Percentiles rank a stretch among this genome's conserved stretches.
Conservation (phyloP, 2,113 vertebrate species). For the Brachyhypopomus gauderio region DNA sequence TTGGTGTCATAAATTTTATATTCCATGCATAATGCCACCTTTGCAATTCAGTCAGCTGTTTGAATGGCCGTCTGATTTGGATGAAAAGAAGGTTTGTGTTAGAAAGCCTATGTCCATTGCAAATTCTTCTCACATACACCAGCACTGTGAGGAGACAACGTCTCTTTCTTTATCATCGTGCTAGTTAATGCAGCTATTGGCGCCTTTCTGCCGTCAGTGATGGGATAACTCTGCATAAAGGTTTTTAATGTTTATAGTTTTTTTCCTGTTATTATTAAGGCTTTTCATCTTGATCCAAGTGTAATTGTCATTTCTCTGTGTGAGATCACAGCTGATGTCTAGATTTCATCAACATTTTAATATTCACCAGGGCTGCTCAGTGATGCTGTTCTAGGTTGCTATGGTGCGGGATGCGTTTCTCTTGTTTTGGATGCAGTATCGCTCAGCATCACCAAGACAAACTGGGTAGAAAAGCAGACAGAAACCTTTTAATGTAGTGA, state of each 20-base stretch:
- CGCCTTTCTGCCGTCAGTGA: background rate
- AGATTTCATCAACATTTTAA: conserved; percentile 50
- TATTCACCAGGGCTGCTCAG: conserved; percentile 58
- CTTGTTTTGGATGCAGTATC: conserved; percentile 41
- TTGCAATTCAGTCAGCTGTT: conserved; percentile 73
- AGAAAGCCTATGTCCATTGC: conserved; percentile 62
- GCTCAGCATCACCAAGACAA: conserved; percentile 54
- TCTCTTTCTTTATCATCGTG: conserved; percentile 48
- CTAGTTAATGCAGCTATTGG: conserved; percentile 32
- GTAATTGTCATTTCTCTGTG: background rate
- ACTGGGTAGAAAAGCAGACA: conserved; percentile 11
- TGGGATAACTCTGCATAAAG: background rate
- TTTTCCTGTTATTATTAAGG: too few species aligned
- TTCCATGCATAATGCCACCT: conserved; percentile 22
- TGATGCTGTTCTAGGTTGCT: conserved; percentile 71
- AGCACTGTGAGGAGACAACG: conserved; percentile 44
- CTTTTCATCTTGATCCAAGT: background rate
- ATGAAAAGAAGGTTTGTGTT: conserved; percentile 69
- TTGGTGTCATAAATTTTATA: background rate
- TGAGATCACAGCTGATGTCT: background rate
- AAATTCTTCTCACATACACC: conserved; percentile 66
- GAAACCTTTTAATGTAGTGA: conserved; percentile 45
- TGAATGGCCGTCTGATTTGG: conserved; percentile 56
- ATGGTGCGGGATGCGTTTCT: conserved; percentile 62
- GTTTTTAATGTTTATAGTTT: too few species aligned